These are phyloP conservation scores for Plemyria rubiginata DNA, from an alignment of 2,888 invertebrate species.

Conservation along the genomic window DNA sequence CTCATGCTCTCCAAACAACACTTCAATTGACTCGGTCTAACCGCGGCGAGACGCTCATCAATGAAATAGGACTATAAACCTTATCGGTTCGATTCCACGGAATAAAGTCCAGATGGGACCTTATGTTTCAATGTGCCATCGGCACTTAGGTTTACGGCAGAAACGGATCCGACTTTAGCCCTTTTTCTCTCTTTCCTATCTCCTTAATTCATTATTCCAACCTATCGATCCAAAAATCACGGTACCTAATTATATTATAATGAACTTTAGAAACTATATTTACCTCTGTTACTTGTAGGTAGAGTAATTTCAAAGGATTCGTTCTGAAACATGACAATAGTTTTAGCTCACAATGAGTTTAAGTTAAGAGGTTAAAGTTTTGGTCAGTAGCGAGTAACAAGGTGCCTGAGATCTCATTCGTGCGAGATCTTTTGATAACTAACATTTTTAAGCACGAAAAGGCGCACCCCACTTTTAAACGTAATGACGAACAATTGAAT, in stretches of 20 bases:
- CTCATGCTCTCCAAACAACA: slow-evolving; percentile 6
- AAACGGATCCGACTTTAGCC: slow-evolving; percentile 29
- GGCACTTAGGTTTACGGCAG: slow-evolving; percentile 32
- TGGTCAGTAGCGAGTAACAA: slow-evolving; percentile 40
- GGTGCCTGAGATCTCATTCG: slow-evolving; percentile 42
- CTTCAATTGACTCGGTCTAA: slow-evolving; percentile 15
- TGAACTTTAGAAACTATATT: slow-evolving; percentile 6
- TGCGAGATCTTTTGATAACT: slow-evolving; percentile 42
- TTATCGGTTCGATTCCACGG: slow-evolving; percentile 7
- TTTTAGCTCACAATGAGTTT: slow-evolving; percentile 36
- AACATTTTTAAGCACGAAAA: slow-evolving; percentile 45
- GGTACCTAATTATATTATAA: not conserved
- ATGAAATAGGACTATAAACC: not conserved
- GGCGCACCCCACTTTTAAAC: slow-evolving; percentile 60
- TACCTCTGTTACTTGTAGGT: slow-evolving; percentile 8
- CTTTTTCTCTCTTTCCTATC: slow-evolving; percentile 5
- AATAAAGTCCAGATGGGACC: not conserved
- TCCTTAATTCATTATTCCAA: slow-evolving; percentile 1
- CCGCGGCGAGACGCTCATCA: slow-evolving; percentile 5
- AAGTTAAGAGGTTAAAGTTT: slow-evolving; percentile 34
- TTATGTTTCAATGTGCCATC: slow-evolving; percentile 24
- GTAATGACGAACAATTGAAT: slow-evolving; percentile 61
- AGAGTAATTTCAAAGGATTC: slow-evolving; percentile 25
- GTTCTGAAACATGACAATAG: slow-evolving; percentile 43
- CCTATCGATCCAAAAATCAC: not conserved